These are phyloP conservation scores for Morone chrysops DNA, from an alignment of 2,113 vertebrate species.

Conservation along the genomic window DNA sequence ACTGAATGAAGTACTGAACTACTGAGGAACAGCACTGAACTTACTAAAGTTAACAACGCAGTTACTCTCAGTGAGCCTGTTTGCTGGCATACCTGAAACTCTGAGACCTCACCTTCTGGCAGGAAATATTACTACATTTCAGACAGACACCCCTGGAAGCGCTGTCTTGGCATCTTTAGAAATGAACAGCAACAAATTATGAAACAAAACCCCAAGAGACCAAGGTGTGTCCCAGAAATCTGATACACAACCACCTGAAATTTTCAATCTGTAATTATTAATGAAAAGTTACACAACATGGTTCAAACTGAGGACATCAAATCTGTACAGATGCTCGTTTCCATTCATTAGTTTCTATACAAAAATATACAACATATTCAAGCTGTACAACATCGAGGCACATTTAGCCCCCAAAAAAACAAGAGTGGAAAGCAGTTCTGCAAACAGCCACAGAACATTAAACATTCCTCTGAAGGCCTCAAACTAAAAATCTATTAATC, in stretches of 20 bases:
- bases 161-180: neutral
- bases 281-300: neutral
- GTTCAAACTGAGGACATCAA: neutral
- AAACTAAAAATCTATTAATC: neutral
- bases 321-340: neutral
- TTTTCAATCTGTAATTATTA: neutral
- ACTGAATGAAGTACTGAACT: neutral
- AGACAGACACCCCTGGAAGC: neutral
- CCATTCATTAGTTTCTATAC: slow-evolving; percentile 43
- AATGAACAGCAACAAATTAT: neutral
- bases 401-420: neutral
- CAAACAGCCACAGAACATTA: neutral
- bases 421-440: slow-evolving; percentile 23
- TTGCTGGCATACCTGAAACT: neutral
- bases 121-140: neutral
- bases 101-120: neutral
- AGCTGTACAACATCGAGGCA: slow-evolving; percentile 34
- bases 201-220: neutral
- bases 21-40: no score
- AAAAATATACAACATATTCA: slow-evolving; percentile 64
- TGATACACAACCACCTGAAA: neutral
- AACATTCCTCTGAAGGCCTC: slow-evolving; percentile 13
- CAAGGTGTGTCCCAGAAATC: slow-evolving; percentile 12
- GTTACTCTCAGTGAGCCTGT: neutral
- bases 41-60: no score